Evolutionary conservation across 2,797 vertebrate species (phyloP).

Genomic region (Pagetopsis macropterus): DNA sequence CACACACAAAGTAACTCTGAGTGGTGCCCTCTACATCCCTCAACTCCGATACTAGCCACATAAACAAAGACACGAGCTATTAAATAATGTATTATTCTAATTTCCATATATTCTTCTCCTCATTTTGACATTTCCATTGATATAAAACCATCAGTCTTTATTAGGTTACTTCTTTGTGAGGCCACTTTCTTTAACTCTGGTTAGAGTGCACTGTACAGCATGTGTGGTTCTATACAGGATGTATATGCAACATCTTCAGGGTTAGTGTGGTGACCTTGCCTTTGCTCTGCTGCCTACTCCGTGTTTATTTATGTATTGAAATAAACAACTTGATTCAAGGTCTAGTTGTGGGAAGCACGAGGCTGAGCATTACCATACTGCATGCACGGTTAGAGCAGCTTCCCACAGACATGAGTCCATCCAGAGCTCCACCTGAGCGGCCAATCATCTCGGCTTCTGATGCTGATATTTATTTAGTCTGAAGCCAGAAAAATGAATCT

Average conservation of each 20-base stretch:
- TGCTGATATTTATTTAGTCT: not conserved
- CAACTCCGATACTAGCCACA: not conserved
- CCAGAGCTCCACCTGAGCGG: not conserved
- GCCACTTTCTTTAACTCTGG: not conserved
- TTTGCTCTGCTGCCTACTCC: slow-evolving; percentile 50
- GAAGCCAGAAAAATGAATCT: not conserved
- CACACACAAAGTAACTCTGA: too few species aligned
- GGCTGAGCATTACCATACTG: slow-evolving; percentile 72
- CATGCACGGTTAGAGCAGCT: slow-evolving; percentile 57
- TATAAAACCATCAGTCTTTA: not conserved
- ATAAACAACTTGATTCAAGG: slow-evolving; percentile 78
- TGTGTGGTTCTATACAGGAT: not conserved
- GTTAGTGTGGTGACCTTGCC: slow-evolving; percentile 61
- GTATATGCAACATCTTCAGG: slow-evolving; percentile 26
- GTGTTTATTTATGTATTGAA: slow-evolving; percentile 83
- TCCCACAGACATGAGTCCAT: slow-evolving; percentile 32
- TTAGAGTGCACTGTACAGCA: not conserved
- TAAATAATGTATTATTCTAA: not conserved
- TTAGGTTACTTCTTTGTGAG: too few species aligned
- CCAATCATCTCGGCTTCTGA: not conserved
- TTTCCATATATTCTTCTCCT: not conserved
- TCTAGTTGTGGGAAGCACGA: slow-evolving; percentile 66
- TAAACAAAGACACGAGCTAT: not conserved
- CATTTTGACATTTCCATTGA: not conserved
- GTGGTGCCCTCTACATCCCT: not conserved